Evolutionary conservation across 2,113 vertebrate genomes (phyloP).

Genomic region (Dasyprocta punctata): DNA sequence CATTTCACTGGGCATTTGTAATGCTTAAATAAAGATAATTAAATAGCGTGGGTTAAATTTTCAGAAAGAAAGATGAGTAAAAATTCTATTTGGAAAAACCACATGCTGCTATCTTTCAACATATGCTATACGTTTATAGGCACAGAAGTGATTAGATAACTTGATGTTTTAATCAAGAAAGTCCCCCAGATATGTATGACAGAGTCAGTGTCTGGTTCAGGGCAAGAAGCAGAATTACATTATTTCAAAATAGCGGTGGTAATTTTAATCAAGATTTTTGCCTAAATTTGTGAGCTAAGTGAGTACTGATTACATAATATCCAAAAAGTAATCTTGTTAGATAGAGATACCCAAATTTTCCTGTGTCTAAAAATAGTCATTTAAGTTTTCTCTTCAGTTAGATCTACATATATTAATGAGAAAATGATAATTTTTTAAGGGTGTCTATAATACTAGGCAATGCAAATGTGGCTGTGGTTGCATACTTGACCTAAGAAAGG

Average conservation of each 20-base stretch:
- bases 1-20: neutral
- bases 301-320: slow-evolving; percentile 81
- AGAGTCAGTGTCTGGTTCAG: slow-evolving; percentile 63
- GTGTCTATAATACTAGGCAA: slow-evolving; percentile 2
- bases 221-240: slow-evolving; percentile 74
- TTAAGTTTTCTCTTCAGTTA: slow-evolving; percentile 60
- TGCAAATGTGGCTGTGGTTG: neutral
- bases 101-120: slow-evolving; percentile 44
- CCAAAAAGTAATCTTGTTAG: slow-evolving; percentile 75
- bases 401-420: slow-evolving; percentile 60
- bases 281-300: slow-evolving; percentile 76
- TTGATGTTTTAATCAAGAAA: slow-evolving; percentile 76
- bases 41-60: neutral
- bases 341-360: slow-evolving; percentile 66
- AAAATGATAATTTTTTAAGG: slow-evolving; percentile 38
- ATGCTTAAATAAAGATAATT: neutral
- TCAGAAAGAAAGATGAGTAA: neutral
- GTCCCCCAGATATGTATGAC: neutral
- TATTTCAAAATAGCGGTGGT: slow-evolving; percentile 82
- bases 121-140: slow-evolving; percentile 45
- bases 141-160: slow-evolving; percentile 70
- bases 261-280: slow-evolving; percentile 83
- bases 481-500: neutral
- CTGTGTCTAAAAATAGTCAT: slow-evolving; percentile 78
- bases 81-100: slow-evolving; percentile 57